phyloP scores from a whole-genome alignment of 2,888 invertebrate species.

The Platycnemis pennipes region DNA sequence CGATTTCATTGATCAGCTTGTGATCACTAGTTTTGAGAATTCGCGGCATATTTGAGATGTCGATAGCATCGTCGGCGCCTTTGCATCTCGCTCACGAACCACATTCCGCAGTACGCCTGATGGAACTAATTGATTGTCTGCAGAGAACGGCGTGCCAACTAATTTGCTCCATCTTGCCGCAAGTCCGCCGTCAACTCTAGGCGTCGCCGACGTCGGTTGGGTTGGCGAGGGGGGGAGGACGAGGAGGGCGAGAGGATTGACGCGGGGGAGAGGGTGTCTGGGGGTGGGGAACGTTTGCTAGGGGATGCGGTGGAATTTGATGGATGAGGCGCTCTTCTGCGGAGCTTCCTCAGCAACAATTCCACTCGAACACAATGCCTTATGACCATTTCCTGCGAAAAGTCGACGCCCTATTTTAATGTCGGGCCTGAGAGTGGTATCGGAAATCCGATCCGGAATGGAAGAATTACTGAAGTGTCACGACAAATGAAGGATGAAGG shows the following conservation, averaged over 20 bases:
- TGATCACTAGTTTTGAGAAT: not conserved
- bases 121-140: conserved; percentile 1
- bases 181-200: not conserved
- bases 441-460: conserved; percentile 24
- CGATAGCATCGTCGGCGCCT: not conserved
- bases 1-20: not conserved
- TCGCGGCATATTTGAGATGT: not conserved
- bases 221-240: not conserved
- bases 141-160: not conserved
- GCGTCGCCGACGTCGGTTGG: not conserved
- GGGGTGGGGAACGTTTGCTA: too few species aligned
- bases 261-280: not conserved
- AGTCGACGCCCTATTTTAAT: conserved; percentile 30
- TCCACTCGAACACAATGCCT: conserved; percentile 24
- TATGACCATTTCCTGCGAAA: not conserved
- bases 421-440: not conserved
- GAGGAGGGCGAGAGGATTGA: not conserved
- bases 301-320: conserved; percentile 9
- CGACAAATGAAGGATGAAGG: not conserved
- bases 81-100: not conserved
- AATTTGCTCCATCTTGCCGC: not conserved
- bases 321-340: not conserved
- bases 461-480: conserved; percentile 8
- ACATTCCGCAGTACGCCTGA: not conserved
- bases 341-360: not conserved